Evolutionary conservation across 2,113 vertebrate species (phyloP).

Genomic region (Cynoglossus semilaevis): DNA sequence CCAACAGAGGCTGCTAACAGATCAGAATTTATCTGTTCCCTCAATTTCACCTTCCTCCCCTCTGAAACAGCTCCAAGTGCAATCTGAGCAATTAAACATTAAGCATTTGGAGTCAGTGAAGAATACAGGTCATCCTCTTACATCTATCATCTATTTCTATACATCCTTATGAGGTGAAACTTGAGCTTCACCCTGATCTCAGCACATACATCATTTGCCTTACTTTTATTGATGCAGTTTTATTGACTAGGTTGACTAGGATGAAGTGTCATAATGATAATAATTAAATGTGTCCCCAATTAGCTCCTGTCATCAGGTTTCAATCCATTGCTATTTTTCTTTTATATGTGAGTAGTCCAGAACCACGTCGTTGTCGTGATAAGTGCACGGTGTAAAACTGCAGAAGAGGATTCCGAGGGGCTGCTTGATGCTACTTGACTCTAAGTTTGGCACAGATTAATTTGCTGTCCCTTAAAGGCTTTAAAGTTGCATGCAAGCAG

Average conservation of each 20-base stretch:
- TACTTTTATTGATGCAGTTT: background rate
- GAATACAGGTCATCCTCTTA: conserved; percentile 14
- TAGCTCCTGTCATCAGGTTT: conserved; percentile 8
- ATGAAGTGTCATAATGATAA: conserved; percentile 1
- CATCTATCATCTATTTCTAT: conserved; percentile 23
- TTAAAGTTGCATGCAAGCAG: background rate
- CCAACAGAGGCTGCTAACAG: conserved; percentile 59
- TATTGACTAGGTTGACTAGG: conserved; percentile 8
- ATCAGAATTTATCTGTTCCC: conserved; percentile 25
- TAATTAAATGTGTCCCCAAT: conserved; percentile 9
- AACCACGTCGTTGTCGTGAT: background rate
- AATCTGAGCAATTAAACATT: conserved; percentile 24
- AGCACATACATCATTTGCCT: conserved; percentile 1
- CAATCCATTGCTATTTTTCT: background rate
- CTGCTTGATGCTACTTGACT: background rate
- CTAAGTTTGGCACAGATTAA: background rate
- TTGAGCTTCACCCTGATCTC: conserved; percentile 4
- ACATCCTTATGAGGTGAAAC: conserved; percentile 11
- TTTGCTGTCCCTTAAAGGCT: background rate
- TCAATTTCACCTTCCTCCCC: conserved; percentile 7
- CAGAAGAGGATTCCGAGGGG: background rate
- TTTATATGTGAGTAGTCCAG: background rate
- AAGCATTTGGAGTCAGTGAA: conserved; percentile 40
- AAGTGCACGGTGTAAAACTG: background rate
- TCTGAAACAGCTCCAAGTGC: conserved; percentile 6